Base-by-base conservation (phyloP, 2,113 vertebrate genomes). In the Synchiropus splendidus region DNA sequence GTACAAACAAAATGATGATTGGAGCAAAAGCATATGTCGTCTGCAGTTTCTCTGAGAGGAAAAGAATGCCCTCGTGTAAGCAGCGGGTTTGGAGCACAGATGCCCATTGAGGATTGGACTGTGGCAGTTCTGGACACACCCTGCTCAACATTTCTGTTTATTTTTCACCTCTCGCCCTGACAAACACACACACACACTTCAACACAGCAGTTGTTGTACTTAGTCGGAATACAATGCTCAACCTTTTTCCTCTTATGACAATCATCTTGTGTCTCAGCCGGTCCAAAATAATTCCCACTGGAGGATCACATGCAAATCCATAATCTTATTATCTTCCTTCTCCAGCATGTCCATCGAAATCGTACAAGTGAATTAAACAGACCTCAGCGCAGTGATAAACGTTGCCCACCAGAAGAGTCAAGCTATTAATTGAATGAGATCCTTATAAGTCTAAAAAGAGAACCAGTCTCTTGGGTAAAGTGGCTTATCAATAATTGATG, bases 81-180 rank as follows among this genome's bases (percentile, higher is more conserved):
- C 59, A 61, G 61, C 55, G 58, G 60, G 54, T 56, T 39, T 12
- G 48, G 50, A 76, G 66, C 54, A 77, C 66, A 81, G 66, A 65
- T 63, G 57, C 60, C 71, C 71, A 77, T 81, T 79, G 67, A 77
- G 64, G 71, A 61, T 74, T 48, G 59, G 62, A 61, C 59, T 50
- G 64, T 53, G 61, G 59, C 42, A 35, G 39, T 45, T 48, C 3
- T 43, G 64, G 69, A 69, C 78, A 81, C 78, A 63, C 72, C 75
- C 75, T 66, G 62, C 48, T 53, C 61, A 39, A 9, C 49, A 43
- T 18, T 51, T 46, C 51, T 36, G 51, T 60, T 65, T 70, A 70
- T 30, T 40, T 61, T 42, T 1, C 1, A 41, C 52, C 57, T 51
- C 45, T 48, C 48, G 50, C 51, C 35, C 15, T 6, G 15, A 49